These are phyloP conservation scores for Chymomyza procnemis DNA, from an alignment of 2,888 invertebrate species.

Conservation along the genomic window DNA sequence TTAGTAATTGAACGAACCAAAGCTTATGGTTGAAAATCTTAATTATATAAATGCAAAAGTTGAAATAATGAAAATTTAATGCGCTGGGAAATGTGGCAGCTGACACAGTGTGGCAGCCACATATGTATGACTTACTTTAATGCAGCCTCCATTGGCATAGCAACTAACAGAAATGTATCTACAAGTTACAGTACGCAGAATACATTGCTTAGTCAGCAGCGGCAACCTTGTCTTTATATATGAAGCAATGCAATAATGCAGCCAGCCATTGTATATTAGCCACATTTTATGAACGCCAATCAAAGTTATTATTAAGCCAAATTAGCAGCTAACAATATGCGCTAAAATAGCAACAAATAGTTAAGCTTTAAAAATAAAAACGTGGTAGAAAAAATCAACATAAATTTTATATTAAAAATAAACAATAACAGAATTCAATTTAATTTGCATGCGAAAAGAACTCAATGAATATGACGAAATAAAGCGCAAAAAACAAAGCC, in stretches of 20 bases:
- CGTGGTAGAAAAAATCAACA: slow-evolving; percentile 7
- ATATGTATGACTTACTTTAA: background rate
- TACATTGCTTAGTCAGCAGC: slow-evolving; percentile 26
- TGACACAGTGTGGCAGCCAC: background rate
- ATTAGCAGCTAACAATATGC: slow-evolving; percentile 29
- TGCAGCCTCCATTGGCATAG: background rate
- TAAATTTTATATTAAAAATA: slow-evolving; percentile 39
- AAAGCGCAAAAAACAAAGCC: slow-evolving; percentile 10
- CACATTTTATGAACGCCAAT: slow-evolving; percentile 49
- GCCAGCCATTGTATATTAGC: too few species aligned
- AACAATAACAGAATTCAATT: slow-evolving; percentile 35
- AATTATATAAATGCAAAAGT: slow-evolving; percentile 9
- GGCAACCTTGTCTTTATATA: background rate
- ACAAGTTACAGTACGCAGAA: slow-evolving; percentile 33
- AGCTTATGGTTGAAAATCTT: background rate
- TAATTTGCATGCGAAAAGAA: slow-evolving; percentile 57
- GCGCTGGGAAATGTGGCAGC: slow-evolving; percentile 6
- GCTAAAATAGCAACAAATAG: background rate
- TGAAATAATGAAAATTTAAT: slow-evolving; percentile 8
- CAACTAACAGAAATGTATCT: background rate
- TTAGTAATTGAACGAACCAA: background rate
- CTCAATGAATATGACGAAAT: slow-evolving; percentile 2
- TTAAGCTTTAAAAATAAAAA: background rate
- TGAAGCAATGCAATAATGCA: background rate
- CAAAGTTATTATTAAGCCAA: slow-evolving; percentile 62